These are phyloP conservation scores for Eristalinus sepulchralis DNA, from an alignment of 2,888 invertebrate species.

Conservation along the genomic window DNA sequence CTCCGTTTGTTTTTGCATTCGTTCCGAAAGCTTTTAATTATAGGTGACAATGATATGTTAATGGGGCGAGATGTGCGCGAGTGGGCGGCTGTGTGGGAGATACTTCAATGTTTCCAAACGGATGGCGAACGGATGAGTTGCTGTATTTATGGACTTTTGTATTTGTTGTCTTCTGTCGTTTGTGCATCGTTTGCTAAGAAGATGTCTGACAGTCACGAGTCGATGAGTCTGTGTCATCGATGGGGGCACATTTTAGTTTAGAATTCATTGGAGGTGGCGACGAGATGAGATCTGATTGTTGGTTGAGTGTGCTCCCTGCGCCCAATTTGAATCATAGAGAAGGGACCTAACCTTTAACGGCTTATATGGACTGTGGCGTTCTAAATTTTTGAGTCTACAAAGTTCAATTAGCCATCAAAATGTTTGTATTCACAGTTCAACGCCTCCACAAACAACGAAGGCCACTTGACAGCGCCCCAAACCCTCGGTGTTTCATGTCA, in stretches of 20 bases:
- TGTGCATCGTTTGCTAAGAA: background rate
- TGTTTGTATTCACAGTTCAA: no score
- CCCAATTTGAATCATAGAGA: no score
- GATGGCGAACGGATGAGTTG: background rate
- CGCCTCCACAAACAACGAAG: background rate
- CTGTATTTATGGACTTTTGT: background rate
- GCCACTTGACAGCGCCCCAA: background rate
- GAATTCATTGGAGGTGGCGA: no score
- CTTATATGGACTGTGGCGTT: no score
- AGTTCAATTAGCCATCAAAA: no score
- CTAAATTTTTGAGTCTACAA: background rate
- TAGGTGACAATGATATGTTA: conserved; percentile 65
- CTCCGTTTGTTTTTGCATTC: conserved; percentile 1
- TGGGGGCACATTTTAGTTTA: no score
- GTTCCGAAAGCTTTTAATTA: conserved; percentile 57
- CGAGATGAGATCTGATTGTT: no score
- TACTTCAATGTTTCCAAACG: background rate
- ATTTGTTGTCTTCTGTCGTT: background rate
- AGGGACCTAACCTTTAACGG: no score
- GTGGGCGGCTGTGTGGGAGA: background rate
- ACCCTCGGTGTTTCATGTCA: background rate
- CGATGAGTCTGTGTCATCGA: background rate
- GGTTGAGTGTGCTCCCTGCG: no score
- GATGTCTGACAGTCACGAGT: background rate
- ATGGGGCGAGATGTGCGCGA: conserved; percentile 33